Conservation (phyloP, 2,888 invertebrate species). For the Dryomyza anilis region DNA sequence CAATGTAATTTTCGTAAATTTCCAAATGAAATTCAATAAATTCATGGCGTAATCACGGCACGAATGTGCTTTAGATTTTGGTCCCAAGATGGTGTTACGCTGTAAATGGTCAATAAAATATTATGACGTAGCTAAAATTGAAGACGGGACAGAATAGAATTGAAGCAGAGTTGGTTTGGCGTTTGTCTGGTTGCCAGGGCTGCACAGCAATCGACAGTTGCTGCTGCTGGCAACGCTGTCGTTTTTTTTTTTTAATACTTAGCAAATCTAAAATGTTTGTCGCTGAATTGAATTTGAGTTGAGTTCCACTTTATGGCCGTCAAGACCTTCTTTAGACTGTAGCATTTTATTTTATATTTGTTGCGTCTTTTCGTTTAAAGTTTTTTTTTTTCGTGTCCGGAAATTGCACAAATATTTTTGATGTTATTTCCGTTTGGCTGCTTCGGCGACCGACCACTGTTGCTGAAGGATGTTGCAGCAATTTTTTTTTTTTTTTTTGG, state of each 20-base stretch:
- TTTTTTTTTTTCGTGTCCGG: not conserved
- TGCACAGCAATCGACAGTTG: too few species aligned
- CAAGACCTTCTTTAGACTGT: not conserved
- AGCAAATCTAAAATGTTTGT: too few species aligned
- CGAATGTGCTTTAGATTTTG: not conserved
- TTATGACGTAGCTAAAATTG: constrained; percentile 31
- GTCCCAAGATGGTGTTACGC: constrained; percentile 6
- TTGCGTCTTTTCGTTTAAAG: not conserved
- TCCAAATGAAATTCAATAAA: constrained; percentile 10
- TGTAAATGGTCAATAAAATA: constrained; percentile 35
- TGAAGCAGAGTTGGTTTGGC: too few species aligned
- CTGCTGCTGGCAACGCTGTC: not conserved
- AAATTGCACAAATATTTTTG: constrained; percentile 24
- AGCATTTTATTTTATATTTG: not conserved
- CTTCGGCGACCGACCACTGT: not conserved
- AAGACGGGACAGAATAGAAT: constrained; percentile 15
- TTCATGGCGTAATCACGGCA: not conserved
- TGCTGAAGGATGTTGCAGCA: not conserved
- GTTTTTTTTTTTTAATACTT: not conserved
- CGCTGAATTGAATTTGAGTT: too few species aligned
- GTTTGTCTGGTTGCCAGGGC: too few species aligned
- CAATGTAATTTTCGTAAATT: constrained; percentile 4
- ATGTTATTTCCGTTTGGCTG: constrained; percentile 1
- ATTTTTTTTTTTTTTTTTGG: not conserved
- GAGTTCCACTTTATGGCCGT: too few species aligned